These are phyloP conservation scores for Marcusenius ussheri DNA, from an alignment of 2,113 vertebrate species.

Conservation along the genomic window DNA sequence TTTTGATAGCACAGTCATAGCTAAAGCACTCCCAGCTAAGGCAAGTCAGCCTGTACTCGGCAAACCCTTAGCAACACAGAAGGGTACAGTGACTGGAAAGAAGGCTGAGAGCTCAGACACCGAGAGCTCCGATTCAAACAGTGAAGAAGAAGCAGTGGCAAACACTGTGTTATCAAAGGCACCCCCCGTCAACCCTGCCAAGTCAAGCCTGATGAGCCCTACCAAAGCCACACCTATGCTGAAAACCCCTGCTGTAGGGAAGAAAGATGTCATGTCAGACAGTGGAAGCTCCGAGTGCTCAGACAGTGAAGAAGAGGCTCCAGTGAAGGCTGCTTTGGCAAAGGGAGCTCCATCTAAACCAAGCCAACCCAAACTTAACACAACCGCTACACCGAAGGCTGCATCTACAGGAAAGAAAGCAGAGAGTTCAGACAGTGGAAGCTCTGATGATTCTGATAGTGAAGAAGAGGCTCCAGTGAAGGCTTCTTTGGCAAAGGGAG, in stretches of 20 bases:
- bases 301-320: background rate
- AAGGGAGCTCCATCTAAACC: background rate
- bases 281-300: background rate
- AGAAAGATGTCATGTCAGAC: background rate
- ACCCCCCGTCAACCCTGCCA: background rate
- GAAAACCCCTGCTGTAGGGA: background rate
- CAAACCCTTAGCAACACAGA: background rate
- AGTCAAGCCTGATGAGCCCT: background rate
- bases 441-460: background rate
- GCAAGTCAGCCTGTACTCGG: no score
- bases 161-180: background rate
- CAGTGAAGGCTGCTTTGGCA: background rate
- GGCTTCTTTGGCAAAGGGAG: background rate
- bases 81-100: background rate
- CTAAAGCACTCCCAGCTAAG: conserved; percentile 4
- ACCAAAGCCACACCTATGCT: background rate
- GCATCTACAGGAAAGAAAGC: no score
- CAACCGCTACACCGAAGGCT: no score
- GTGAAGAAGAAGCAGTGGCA: background rate
- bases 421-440: background rate
- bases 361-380: background rate
- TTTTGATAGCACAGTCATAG: background rate
- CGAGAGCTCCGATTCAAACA: background rate
- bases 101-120: background rate
- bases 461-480: background rate